Evolutionary conservation across 2,888 invertebrate genomes (phyloP), one percentile per base, ranked within the genome.

Genomic region (Malacosoma neustria): DNA sequence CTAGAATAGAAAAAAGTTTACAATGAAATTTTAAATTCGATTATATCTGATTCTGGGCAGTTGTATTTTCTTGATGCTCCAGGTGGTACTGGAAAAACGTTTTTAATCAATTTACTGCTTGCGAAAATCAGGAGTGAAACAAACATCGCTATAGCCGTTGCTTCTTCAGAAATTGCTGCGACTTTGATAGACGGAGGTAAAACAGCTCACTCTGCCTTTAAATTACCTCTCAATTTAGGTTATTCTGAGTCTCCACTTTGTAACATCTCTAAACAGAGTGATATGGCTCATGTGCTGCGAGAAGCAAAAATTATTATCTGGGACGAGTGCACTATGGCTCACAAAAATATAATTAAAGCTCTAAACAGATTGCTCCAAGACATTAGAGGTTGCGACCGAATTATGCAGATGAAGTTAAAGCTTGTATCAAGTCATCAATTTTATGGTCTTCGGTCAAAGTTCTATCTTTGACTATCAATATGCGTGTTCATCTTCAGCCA

Each of bases 341-440:
- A 32, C 12, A 2, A 7, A 11, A 12, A 12, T 4, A 12, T 6
- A 6, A 7, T 32, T 11, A 12, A 32, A 11, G 33, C 33, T 4
- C 4, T 33, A 5, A n/a, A 33, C 7, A 34, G 34, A 29, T 11
- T 22, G 1, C 9, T 34, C 11, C 4, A 9, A 5, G 15, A 15
- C 15, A 15, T 5, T 15, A 15, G 15, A 15, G 4, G 4, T 15
- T 15, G 3, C 15, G 4, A 4, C 5, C 5, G 5, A 5, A 15
- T 5, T 15, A 5, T 3, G 7, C 15, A 5, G 48, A 51, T 13
- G 35, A 43, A 33, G 32, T 46, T 7, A 44, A 37, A 9, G 37
- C 38, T 14, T 45, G 45, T 35, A 11, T 65, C 11, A 51, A 51
- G 29, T 14, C 11, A 12, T 52, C 44, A 6, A 15, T 22, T 31